Evolutionary conservation across 1,140 invertebrate genomes (phyloP).

Genomic region (Diabrotica virgifera): DNA sequence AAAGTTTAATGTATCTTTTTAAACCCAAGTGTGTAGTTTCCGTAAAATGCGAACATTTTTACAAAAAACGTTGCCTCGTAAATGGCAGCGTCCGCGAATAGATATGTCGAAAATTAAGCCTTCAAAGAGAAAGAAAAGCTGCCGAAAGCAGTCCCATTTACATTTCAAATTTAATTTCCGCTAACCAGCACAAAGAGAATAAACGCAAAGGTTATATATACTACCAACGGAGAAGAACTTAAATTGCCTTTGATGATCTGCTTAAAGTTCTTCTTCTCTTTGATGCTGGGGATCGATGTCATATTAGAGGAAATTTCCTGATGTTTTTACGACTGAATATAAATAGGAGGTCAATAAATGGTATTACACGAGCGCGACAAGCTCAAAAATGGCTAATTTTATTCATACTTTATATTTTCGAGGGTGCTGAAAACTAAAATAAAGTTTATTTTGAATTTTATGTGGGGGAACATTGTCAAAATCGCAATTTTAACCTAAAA

Average conservation of each 20-base stretch:
- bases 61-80: neutral
- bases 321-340: too few relatives aligned
- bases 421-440: too few relatives aligned
- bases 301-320: neutral
- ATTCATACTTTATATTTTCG: too few relatives aligned
- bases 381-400: too few relatives aligned
- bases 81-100: conserved; percentile 1
- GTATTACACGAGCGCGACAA: too few relatives aligned
- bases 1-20: neutral
- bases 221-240: conserved; percentile 5
- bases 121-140: conserved; percentile 5
- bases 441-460: too few relatives aligned
- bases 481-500: too few relatives aligned
- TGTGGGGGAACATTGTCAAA: too few relatives aligned
- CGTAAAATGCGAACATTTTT: neutral
- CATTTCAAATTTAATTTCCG: conserved; percentile 15
- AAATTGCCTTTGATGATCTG: conserved; percentile 10
- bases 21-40: neutral
- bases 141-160: conserved; percentile 7
- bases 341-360: too few relatives aligned
- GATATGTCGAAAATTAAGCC: conserved; percentile 10
- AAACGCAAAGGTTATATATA: conserved; percentile 9
- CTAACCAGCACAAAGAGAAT: conserved; percentile 10
- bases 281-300: neutral
- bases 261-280: conserved; percentile 8